Base-by-base conservation (phyloP, 2,113 vertebrate species). In the Cyprinodon tularosa region DNA sequence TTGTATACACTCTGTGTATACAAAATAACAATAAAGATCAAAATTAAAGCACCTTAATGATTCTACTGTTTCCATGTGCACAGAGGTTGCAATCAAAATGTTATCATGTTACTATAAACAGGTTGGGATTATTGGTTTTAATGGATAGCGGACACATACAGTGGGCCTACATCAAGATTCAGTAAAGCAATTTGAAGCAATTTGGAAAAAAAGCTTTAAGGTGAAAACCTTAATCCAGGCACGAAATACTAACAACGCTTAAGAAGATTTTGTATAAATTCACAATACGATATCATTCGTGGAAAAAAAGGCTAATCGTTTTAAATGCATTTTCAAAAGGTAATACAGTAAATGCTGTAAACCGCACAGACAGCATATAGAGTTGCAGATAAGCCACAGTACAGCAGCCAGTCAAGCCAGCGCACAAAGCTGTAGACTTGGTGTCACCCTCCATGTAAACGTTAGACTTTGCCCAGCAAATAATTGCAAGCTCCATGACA, bases 381-480 rank as follows among this genome's bases (percentile, higher is more conserved):
- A 62, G 50, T 57, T 10, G 50, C 61, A 62, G 37, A 62, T 62
- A 62, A 62, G 14, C 13, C 37, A 38, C 13, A 37, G 36, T 37
- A 38, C 61, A 38, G 5, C 36, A 62, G 14, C 36, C 14, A 62
- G 39, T 40, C 39, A n/a, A 66, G 12, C 42, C 42, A 22, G 40
- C 45, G 42, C 42, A 38, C 45, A 40, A n/a, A 66, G 70, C n/a
- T 13, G 62, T 61, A 67, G 10, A 64, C 44, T 81, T 74, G 77
- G 82, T 85, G 72, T 86, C 72, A 62, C 71, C 78, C 80, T 77
- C 73, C 82, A 61, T 84, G 81, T 90, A 77, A 83, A 84, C 73
- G 78, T 85, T 73, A 63, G 76, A 77, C 85, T 91, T 80, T 89
- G 79, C 78, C 83, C 84, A 63, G 87, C 84, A 78, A 74, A 89